A percentile compares a stretch with the other conserved stretches of the same genome.
These are phyloP conservation scores for Nomada ferruginata DNA, from an alignment of 2,888 invertebrate genomes.

Conservation along the genomic window DNA sequence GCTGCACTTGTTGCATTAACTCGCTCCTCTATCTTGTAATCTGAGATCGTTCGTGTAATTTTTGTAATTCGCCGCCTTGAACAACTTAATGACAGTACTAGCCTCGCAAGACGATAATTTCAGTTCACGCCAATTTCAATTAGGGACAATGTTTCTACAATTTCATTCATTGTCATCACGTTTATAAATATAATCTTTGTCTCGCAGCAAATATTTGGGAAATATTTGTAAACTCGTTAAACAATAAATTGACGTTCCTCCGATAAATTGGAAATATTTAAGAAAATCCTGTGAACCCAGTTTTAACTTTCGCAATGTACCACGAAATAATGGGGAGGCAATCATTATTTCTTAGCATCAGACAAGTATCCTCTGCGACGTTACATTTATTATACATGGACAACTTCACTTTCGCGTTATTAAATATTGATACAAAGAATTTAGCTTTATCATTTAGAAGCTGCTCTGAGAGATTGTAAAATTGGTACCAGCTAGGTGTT, in stretches of 20 bases:
- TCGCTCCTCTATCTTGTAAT: conserved; percentile 45
- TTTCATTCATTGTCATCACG: background rate
- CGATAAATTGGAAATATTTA: background rate
- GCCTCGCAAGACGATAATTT: too few relatives aligned
- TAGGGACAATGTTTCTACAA: background rate
- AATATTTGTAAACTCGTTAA: background rate
- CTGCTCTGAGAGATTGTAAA: background rate
- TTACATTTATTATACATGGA: too few relatives aligned
- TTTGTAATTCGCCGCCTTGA: background rate
- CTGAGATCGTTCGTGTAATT: conserved; percentile 34
- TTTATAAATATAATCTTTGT: too few relatives aligned
- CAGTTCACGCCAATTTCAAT: background rate
- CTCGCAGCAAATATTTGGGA: background rate
- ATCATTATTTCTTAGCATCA: too few relatives aligned
- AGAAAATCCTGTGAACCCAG: background rate
- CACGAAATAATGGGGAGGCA: background rate
- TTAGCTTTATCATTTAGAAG: background rate
- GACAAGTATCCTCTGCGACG: too few relatives aligned
- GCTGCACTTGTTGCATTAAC: conserved; percentile 36
- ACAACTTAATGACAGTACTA: conserved; percentile 9
- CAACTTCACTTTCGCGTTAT: too few relatives aligned
- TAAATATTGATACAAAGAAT: too few relatives aligned
- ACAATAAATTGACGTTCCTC: background rate
- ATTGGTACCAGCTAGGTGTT: too few relatives aligned
- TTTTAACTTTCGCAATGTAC: background rate